Evolutionary conservation across 2,888 invertebrate genomes (phyloP), one percentile per base, ranked within the genome.

Genomic region (Melipona beecheii): DNA sequence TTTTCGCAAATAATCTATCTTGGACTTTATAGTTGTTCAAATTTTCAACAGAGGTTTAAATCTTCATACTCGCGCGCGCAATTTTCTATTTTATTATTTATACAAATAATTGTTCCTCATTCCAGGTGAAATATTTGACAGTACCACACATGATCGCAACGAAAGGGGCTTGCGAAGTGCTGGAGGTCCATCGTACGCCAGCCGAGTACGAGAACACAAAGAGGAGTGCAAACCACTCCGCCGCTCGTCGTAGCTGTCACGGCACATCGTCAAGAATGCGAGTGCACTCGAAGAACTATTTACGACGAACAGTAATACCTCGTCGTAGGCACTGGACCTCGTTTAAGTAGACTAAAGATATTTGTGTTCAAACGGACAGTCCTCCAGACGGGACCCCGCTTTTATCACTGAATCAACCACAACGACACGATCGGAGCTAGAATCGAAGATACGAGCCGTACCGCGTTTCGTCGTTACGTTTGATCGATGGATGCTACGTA

Each of bases 81-180:
- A 43, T 43, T 43, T 43, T 43, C 9, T 43, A 43, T 43, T 43
- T 43, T 43, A 9, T 9, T 43, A 43, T 43, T 43, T 43, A 43
- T 43, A 43, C 43, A 11, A 21, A 13, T 17, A 15, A 27, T 74
- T 36, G 73, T 31, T 24, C 2, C 60, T 4, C 36, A 17, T 88
- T 84, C 0, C 78, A 88, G 88, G 88, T 88, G 88, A 88, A 73
- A 77, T 71, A 64, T n/a, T 24, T 52, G 49, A 15, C 56, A 36
- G 50, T 43, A 27, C 15, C 19, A 62, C 66, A 64, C 65, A 71
- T 65, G 74, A 75, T 79, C 72, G 78, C 88, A 86, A 78, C 68
- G 24, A 79, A 74, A 70, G 50, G 80, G 68, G 27, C 60, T 75
- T 73, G 75, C 87, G 80, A 78, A 74, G 56, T 75, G 87, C 64